phyloP scores from a whole-genome alignment of 2,113 vertebrate genomes.

The Myrmecophaga tridactyla region DNA sequence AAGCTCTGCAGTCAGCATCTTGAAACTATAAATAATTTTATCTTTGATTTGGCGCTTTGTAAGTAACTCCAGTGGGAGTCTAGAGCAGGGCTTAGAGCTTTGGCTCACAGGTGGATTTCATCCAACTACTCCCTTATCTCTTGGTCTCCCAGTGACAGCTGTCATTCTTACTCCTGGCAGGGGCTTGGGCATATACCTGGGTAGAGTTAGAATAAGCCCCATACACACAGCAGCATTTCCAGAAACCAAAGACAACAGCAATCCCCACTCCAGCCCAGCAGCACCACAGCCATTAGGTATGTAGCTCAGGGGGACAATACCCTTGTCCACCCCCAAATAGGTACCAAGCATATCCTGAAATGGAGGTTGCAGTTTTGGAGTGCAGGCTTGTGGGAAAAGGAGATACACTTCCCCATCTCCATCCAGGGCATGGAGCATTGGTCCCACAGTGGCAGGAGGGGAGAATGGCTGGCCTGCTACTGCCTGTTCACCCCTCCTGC shows the following conservation, averaged over 20 bases:
- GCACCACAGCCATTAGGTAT: neutral
- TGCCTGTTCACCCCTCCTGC: no score
- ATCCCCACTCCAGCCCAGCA: rapidly evolving
- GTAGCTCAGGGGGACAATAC: no score
- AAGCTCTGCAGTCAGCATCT: neutral
- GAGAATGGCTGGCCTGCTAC: neutral
- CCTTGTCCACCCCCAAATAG: neutral
- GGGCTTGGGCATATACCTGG: rapidly evolving
- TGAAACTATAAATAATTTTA: neutral
- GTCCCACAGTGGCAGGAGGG: neutral
- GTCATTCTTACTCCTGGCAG: neutral
- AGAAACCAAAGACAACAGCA: neutral
- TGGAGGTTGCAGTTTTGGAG: rapidly evolving
- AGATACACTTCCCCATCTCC: neutral
- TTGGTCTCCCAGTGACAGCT: neutral
- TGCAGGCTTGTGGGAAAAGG: no score
- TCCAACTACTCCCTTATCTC: neutral
- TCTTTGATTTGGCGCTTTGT: neutral
- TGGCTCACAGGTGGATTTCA: neutral
- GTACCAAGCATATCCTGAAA: no score
- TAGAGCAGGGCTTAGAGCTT: neutral
- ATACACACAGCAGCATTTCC: neutral
- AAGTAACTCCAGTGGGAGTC: neutral
- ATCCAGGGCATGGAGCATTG: no score
- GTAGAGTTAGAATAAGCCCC: rapidly evolving